Evolutionary conservation across 92 coral and sea anemone genomes (phyloP).

Genomic region (Meandrina meandrites): DNA sequence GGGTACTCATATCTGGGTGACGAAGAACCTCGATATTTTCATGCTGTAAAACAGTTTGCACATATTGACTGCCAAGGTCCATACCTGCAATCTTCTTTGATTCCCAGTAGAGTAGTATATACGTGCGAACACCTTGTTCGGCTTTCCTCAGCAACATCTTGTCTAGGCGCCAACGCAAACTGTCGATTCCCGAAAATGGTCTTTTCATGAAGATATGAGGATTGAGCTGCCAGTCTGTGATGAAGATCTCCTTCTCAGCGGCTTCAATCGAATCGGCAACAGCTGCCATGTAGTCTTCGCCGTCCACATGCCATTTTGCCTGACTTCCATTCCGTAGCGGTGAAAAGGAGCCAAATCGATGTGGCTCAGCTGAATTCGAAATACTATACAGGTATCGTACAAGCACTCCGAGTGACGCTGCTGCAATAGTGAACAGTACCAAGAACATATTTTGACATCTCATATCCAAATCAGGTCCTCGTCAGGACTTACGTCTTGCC

Average conservation of each 20-base stretch:
- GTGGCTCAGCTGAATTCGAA: background rate
- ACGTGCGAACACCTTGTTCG: slow-evolving; percentile 37
- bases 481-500: no score
- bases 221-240: slow-evolving; percentile 53
- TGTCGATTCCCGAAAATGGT: slow-evolving; percentile 35
- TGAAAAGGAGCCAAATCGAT: slow-evolving; percentile 62
- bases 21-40: slow-evolving; percentile 40
- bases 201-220: slow-evolving; percentile 58
- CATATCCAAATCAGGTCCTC: background rate
- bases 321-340: slow-evolving; percentile 35
- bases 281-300: slow-evolving; percentile 61
- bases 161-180: slow-evolving; percentile 54
- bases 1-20: slow-evolving; percentile 26
- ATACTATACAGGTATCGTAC: background rate
- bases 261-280: slow-evolving; percentile 53
- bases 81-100: slow-evolving; percentile 9
- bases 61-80: slow-evolving; percentile 54
- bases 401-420: background rate
- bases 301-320: slow-evolving; percentile 59
- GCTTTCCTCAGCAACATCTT: slow-evolving; percentile 56
- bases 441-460: background rate
- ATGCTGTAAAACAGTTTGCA: slow-evolving; percentile 17
- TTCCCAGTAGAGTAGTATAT: slow-evolving; percentile 57
- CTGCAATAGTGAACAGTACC: background rate
- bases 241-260: slow-evolving; percentile 44